Evolutionary conservation across 2,797 vertebrate genomes (phyloP), one percentile per base, ranked within the genome.

Genomic region (Hemibagrus guttatus): DNA sequence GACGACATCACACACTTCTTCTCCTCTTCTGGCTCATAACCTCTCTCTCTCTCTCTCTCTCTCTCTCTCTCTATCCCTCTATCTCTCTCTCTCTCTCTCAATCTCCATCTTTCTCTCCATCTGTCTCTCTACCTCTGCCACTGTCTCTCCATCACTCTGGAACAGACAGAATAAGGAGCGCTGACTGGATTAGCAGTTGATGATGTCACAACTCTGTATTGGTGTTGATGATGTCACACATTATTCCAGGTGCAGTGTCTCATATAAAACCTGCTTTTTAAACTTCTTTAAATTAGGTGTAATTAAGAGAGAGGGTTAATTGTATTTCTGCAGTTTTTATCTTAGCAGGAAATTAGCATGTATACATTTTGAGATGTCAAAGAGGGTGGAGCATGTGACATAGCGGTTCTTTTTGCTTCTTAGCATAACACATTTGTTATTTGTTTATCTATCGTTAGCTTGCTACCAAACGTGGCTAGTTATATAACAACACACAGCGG

Each of bases 1-100:
- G 92, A 97, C 54, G 96, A 96, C 49, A 92, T 99, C 23, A 97
- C 96, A 87, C 97, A 96, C 90, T 98, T 98, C 97, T 92, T 98
- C 87, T 91, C 92, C 79, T 92, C 95, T 0, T 95, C n/a, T 98
- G 96, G 93, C 63, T 82, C 61, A 21, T 82, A 82, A n/a, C 61
- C n/a, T 64, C 21, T n/a, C 21, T 81, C 39, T 5, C 42, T 52
- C 35, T 84, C 31, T 59, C 16, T 72, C 68, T 68, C n/a, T 64
- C 59, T 56, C 3, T 56, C 14, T 19, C 42, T 49, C 19, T 21
- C 14, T 39, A 39, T 39, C n/a, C 6, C 6, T 46, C 3, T 46
- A 6, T 35, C 39, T 11, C 9, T 81, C 35, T n/a, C 11, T 81
- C 31, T 81, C 11, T 61, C 6, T 46, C 23, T 54, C 12, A 6